Conservation (phyloP, 1,140 invertebrate species). For the Diachasmimorpha longicaudata region DNA sequence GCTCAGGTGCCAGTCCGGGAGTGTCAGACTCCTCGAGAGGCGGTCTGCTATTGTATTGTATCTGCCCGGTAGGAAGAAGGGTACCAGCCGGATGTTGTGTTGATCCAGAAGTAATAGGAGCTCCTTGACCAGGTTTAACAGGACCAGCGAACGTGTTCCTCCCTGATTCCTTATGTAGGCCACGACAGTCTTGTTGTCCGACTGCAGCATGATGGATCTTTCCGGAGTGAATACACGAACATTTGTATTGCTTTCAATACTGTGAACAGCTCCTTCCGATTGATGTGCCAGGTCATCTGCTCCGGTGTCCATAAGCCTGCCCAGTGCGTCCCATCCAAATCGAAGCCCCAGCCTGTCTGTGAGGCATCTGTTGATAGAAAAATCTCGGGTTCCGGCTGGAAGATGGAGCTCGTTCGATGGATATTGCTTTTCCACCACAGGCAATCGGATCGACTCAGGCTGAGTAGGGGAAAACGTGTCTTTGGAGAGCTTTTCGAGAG, state of each 20-base stretch:
- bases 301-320: slow-evolving; percentile 30
- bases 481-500: slow-evolving; percentile 30
- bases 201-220: slow-evolving; percentile 38
- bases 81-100: slow-evolving; percentile 27
- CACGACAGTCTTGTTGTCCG: slow-evolving; percentile 43
- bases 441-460: slow-evolving; percentile 25
- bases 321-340: slow-evolving; percentile 28
- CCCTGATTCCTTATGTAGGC: slow-evolving; percentile 34
- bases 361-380: slow-evolving; percentile 45
- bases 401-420: slow-evolving; percentile 25
- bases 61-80: slow-evolving; percentile 31
- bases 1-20: slow-evolving; percentile 30
- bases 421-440: slow-evolving; percentile 32
- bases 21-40: slow-evolving; percentile 10
- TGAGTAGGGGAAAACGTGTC: slow-evolving; percentile 13
- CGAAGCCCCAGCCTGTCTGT: slow-evolving; percentile 39
- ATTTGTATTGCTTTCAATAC: slow-evolving; percentile 36
- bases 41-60: slow-evolving; percentile 36
- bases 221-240: slow-evolving; percentile 14
- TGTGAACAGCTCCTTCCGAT: slow-evolving; percentile 42
- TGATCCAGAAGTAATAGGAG: slow-evolving; percentile 20
- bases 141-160: slow-evolving; percentile 26
- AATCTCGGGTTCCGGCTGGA: slow-evolving; percentile 25
- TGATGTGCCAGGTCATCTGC: slow-evolving; percentile 38
- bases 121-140: slow-evolving; percentile 16